Percentiles rank a stretch among this genome's conserved stretches.
phyloP scores from a whole-genome alignment of 2,113 vertebrate species.

The Tenrec ecaudatus region DNA sequence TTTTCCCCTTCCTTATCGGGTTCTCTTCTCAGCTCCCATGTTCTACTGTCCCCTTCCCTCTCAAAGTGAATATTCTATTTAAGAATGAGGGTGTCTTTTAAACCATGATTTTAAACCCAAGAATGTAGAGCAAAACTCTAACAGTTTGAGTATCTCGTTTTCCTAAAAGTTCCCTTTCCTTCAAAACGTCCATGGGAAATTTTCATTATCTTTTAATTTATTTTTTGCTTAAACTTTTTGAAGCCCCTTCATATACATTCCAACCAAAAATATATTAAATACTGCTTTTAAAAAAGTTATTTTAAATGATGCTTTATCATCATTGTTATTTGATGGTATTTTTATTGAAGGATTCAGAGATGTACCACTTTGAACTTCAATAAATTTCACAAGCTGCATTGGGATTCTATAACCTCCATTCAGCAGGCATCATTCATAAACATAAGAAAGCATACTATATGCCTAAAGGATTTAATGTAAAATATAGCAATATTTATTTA shows the following conservation, averaged over 20 bases:
- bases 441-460: not conserved
- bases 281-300: not conserved
- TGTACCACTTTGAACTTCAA: not conserved
- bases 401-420: not conserved
- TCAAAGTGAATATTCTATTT: not conserved
- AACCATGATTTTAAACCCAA: not conserved
- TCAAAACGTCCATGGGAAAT: no score
- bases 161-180: not conserved
- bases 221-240: no score
- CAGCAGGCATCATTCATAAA: not conserved
- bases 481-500: not conserved
- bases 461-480: not conserved
- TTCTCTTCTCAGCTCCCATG: not conserved
- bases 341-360: not conserved
- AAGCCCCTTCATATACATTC: not conserved
- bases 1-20: not conserved
- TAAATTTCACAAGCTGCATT: not conserved
- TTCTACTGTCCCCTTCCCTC: not conserved
- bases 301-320: not conserved
- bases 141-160: not conserved
- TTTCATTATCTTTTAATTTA: no score
- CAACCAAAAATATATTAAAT: not conserved
- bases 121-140: not conserved
- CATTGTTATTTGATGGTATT: not conserved
- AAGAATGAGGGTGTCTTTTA: not conserved